Conservation (phyloP, 2,797 vertebrate genomes). For the Sebastolobus alascanus region DNA sequence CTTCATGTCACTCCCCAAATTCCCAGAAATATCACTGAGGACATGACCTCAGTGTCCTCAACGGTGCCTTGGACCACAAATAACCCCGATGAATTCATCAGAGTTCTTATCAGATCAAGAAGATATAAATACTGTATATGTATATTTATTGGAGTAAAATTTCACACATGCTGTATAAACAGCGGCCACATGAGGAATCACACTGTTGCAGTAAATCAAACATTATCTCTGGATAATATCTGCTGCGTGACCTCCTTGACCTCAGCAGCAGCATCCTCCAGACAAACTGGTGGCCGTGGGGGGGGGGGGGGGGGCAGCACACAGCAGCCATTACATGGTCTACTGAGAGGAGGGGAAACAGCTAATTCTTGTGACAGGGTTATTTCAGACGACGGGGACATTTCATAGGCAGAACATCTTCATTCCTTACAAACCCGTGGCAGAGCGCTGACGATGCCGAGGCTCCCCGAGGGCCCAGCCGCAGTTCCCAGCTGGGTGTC, state of each 20-base stretch:
- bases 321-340: slow-evolving; percentile 31
- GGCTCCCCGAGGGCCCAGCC: slow-evolving; percentile 34
- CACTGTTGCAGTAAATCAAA: neutral
- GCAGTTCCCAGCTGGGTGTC: slow-evolving; percentile 75
- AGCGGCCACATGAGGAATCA: neutral
- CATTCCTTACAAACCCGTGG: slow-evolving; percentile 18
- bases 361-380: slow-evolving; percentile 55
- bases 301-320: neutral
- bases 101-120: neutral
- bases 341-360: slow-evolving; percentile 27
- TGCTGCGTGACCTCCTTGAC: slow-evolving; percentile 20
- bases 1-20: neutral
- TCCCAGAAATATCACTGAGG: neutral
- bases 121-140: neutral
- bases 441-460: slow-evolving; percentile 35
- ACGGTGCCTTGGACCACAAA: too few relatives aligned
- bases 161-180: neutral
- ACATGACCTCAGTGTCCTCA: neutral
- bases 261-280: slow-evolving; percentile 26
- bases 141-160: neutral
- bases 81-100: neutral
- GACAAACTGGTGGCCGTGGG: neutral
- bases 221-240: slow-evolving; percentile 33
- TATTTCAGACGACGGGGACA: slow-evolving; percentile 54
- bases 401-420: slow-evolving; percentile 9